Conservation (phyloP, 2,113 vertebrate species). For the Pristiophorus japonicus region DNA sequence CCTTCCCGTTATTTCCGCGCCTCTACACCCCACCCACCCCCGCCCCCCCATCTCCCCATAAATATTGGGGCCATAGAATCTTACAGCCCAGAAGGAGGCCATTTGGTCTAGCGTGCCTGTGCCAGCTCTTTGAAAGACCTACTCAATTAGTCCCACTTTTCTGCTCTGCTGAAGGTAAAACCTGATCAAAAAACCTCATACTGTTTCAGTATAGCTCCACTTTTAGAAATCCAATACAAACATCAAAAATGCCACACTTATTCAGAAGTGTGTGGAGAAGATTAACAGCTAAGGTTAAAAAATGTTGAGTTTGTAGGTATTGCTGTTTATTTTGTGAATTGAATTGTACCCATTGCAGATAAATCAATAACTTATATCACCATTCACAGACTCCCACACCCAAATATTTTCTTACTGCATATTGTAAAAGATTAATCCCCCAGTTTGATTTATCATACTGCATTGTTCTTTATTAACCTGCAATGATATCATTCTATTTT, state of each 20-base stretch:
- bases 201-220: background rate
- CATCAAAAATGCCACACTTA: background rate
- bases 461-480: background rate
- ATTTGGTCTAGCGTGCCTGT: background rate
- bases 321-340: background rate
- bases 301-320: background rate
- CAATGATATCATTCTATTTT: background rate
- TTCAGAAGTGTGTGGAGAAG: background rate
- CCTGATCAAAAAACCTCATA: background rate
- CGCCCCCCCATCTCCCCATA: background rate
- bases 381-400: background rate
- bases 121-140: too few relatives aligned
- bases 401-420: background rate
- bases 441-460: constrained; percentile 19
- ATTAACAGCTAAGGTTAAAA: background rate
- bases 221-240: background rate
- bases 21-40: too few relatives aligned
- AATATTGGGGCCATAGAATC: background rate
- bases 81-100: background rate
- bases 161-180: background rate
- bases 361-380: constrained; percentile 13
- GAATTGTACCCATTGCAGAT: background rate
- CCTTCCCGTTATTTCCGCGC: background rate
- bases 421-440: background rate
- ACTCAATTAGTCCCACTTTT: too few relatives aligned